Conservation (phyloP, 1,140 invertebrate genomes). For the Leptinotarsa defecta region DNA sequence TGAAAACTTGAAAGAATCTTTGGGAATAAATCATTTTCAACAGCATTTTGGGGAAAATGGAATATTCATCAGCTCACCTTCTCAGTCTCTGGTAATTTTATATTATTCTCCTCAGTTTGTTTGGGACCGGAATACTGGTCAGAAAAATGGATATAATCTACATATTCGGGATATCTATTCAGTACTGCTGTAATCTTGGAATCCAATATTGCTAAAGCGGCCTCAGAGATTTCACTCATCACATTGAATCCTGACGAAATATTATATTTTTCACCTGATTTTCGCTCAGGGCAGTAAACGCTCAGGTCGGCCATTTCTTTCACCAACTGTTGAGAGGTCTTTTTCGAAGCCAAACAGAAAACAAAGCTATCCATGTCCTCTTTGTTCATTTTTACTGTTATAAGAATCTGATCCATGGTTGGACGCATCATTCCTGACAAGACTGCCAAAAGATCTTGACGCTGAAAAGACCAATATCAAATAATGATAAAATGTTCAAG, state of each 20-base stretch:
- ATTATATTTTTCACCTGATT: constrained; percentile 82
- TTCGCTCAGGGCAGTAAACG: constrained; percentile 90
- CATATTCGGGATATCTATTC: constrained; percentile 80
- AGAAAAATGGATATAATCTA: constrained; percentile 97
- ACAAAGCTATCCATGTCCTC: constrained; percentile 95
- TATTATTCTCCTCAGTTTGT: constrained; percentile 69
- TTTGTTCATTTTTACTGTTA: constrained; percentile 84
- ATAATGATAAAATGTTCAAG: no score
- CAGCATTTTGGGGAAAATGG: no score
- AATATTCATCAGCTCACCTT: constrained; percentile 42
- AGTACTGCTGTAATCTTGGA: constrained; percentile 80
- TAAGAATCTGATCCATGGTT: constrained; percentile 81
- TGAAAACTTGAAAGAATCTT: no score
- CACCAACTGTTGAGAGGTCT: constrained; percentile 77
- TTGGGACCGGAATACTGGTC: constrained; percentile 93
- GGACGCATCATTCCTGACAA: constrained; percentile 85
- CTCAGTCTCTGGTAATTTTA: constrained; percentile 54
- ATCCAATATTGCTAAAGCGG: constrained; percentile 81
- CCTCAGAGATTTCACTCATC: constrained; percentile 90
- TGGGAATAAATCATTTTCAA: no score
- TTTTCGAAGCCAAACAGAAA: constrained; percentile 89
- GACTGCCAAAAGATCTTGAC: constrained; percentile 93
- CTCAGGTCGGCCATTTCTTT: constrained; percentile 95
- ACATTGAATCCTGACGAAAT: constrained; percentile 80
- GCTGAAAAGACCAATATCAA: constrained; percentile 53